phyloP scores from a whole-genome alignment of 2,797 vertebrate genomes.

The Galago senegalensis region DNA sequence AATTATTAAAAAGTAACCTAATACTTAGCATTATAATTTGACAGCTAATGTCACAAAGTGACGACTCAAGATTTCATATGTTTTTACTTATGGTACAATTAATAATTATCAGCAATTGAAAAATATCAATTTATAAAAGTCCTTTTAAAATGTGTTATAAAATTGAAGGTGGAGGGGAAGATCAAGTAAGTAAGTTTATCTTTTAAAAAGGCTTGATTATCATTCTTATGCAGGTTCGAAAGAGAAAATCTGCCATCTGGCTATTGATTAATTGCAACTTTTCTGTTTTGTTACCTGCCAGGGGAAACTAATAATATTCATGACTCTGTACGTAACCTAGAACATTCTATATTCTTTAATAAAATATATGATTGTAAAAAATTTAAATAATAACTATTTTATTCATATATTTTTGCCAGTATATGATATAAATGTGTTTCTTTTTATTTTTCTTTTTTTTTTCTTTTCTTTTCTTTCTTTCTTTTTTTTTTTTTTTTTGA shows the following conservation, averaged over 20 bases:
- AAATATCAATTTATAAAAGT: not conserved
- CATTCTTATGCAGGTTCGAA: not conserved
- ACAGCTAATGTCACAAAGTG: conserved; percentile 3
- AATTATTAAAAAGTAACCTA: not conserved
- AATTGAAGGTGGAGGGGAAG: conserved; percentile 15
- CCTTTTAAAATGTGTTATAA: not conserved
- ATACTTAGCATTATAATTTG: not conserved
- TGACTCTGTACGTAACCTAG: conserved; percentile 44
- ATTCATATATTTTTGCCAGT: not conserved
- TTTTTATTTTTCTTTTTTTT: not conserved
- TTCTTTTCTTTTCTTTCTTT: not conserved
- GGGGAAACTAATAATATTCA: not conserved
- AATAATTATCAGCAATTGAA: not conserved
- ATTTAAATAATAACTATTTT: not conserved
- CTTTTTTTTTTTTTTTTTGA: too few relatives aligned
- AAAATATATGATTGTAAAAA: conserved; percentile 4
- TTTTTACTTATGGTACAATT: not conserved
- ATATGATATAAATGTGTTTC: conserved; percentile 9
- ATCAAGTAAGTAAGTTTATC: not conserved
- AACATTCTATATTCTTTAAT: conserved; percentile 62
- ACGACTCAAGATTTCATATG: not conserved
- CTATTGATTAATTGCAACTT: conserved; percentile 38
- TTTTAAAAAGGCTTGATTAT: not conserved
- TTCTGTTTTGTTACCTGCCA: conserved; percentile 56
- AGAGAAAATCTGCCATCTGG: conserved; percentile 62